Evolutionary conservation across 2,888 invertebrate genomes (phyloP).

Genomic region (Adela reaumurella): DNA sequence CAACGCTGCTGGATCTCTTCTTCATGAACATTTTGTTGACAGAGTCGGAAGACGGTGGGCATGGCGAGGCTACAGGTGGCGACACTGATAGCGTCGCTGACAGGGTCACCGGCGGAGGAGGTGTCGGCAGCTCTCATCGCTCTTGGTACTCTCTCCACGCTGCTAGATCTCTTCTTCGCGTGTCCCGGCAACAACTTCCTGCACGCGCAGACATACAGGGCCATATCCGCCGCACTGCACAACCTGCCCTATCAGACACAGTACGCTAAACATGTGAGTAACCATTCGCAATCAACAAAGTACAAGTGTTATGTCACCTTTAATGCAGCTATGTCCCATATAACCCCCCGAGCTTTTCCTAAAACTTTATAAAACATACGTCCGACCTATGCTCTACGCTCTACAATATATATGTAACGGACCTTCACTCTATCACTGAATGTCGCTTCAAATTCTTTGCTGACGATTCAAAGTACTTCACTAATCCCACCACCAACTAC

Average conservation of each 20-base stretch:
- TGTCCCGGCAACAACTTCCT: slow-evolving; percentile 94
- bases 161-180: slow-evolving; percentile 84
- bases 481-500: too few relatives aligned
- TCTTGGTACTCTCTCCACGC: slow-evolving; percentile 57
- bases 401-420: too few relatives aligned
- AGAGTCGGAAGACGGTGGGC: slow-evolving; percentile 47
- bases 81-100: slow-evolving; percentile 72
- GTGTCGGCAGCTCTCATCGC: slow-evolving; percentile 66
- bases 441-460: too few relatives aligned
- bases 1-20: slow-evolving; percentile 77
- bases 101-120: slow-evolving; percentile 68
- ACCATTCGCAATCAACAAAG: too few relatives aligned
- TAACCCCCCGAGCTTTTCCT: too few relatives aligned
- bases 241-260: slow-evolving; percentile 20
- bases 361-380: too few relatives aligned
- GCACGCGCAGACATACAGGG: slow-evolving; percentile 84
- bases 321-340: too few relatives aligned
- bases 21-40: slow-evolving; percentile 46
- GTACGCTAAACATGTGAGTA: slow-evolving; percentile 28
- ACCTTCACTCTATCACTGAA: too few relatives aligned
- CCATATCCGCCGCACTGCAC: slow-evolving; percentile 67
- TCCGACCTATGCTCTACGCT: too few relatives aligned
- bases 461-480: too few relatives aligned
- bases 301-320: too few relatives aligned
- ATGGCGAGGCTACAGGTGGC: slow-evolving; percentile 77